Evolutionary conservation across 2,797 vertebrate genomes (phyloP), one percentile per base, ranked within the genome.

Genomic region (Microchirus variegatus): DNA sequence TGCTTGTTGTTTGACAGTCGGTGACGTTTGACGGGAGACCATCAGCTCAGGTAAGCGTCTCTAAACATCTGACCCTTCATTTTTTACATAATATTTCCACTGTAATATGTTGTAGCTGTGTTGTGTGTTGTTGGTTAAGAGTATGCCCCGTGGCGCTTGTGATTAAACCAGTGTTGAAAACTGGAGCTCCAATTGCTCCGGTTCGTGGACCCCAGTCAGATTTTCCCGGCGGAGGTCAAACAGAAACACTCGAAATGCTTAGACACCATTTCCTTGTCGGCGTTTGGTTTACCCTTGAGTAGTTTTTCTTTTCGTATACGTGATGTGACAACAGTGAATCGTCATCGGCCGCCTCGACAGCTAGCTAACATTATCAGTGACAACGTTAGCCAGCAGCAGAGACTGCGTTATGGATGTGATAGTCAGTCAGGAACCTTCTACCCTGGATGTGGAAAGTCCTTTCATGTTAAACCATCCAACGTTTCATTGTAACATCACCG

Each of bases 11-110:
- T 83, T 89, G 71, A 83, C 81, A 81, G 78, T 67, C 75, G 45
- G 58, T 64, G 64, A 72, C 72, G 75, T 59, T 79, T 84, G 76
- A 89, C 70, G 70, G 77, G 81, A 77, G 63, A 59, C 62, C 71
- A 76, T 74, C 78, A 75, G 75, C 53, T 67, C 81, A 89, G 91
- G 91, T 92, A 90, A 86, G 72, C 37, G 0, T 0, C 1, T 17
- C 14, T 38, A 62, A 41, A 44, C 31, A 35, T 17, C 1, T 0
- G 13, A 3, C n/a, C 1, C 42, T 0, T 42, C 9, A 53, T 53
- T 18, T 17, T 46, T 16, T 17, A 59, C 8, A 14, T 22, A 14
- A 16, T 16, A 14, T 15, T 14, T 38, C 16, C 8, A 17, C 9
- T 19, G 1, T 15, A 4, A 4, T 11, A 1, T 10, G 16, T 36